These are phyloP conservation scores for Nettapus auritus DNA, from an alignment of 2,113 vertebrate genomes.

Conservation along the genomic window DNA sequence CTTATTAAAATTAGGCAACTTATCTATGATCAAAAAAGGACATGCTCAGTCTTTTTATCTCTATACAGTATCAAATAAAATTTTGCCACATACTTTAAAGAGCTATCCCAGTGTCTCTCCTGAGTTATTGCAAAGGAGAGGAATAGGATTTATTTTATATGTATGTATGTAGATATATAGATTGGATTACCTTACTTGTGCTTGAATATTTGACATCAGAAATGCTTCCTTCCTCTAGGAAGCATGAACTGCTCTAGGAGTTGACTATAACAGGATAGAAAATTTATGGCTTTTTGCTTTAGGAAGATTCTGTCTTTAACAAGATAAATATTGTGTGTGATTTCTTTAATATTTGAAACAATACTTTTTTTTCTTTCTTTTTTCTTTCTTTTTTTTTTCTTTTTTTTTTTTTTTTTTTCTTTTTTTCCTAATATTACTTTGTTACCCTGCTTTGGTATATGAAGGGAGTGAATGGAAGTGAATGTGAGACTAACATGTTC, in stretches of 20 bases:
- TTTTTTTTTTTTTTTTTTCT: no score
- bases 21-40: background rate
- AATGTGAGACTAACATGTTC: background rate
- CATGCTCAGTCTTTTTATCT: background rate
- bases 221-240: background rate
- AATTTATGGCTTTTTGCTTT: background rate
- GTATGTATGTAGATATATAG: background rate
- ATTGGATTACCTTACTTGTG: background rate
- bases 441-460: background rate
- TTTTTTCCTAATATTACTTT: background rate
- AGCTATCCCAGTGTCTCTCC: background rate
- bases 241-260: background rate
- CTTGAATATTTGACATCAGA: background rate
- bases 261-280: background rate
- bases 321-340: background rate
- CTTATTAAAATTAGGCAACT: background rate
- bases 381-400: no score
- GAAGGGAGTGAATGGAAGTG: background rate
- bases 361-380: background rate
- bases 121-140: background rate
- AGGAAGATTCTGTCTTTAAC: background rate
- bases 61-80: background rate
- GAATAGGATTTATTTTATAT: background rate
- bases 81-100: background rate
- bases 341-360: background rate